Evolutionary conservation across 2,113 vertebrate species (phyloP).

Genomic region (Oryzias celebensis): DNA sequence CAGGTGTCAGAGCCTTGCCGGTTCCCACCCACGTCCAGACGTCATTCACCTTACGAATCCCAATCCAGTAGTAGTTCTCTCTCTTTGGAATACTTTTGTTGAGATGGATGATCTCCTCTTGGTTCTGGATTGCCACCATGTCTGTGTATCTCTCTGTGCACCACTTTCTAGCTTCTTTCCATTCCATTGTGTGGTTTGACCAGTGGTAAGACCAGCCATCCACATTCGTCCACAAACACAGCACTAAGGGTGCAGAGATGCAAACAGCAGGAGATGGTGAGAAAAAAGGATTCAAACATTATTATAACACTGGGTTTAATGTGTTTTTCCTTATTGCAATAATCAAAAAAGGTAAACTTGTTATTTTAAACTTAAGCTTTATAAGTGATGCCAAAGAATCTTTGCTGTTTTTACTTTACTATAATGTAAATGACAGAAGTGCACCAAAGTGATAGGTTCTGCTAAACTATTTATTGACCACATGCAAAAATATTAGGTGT

Average conservation of each 20-base stretch:
- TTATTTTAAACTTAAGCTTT: too few relatives aligned
- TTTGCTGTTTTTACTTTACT: too few relatives aligned
- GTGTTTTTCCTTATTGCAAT: background rate
- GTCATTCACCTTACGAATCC: constrained; percentile 79
- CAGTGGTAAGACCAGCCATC: constrained; percentile 84
- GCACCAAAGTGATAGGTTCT: too few relatives aligned
- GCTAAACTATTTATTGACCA: too few relatives aligned
- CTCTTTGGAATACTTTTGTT: constrained; percentile 72
- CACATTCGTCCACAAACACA: constrained; percentile 57
- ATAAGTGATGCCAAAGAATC: too few relatives aligned
- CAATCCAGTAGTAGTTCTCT: constrained; percentile 86
- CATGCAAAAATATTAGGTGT: too few relatives aligned
- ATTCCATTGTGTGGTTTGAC: constrained; percentile 69
- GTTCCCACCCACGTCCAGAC: constrained; percentile 95
- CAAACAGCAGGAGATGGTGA: background rate
- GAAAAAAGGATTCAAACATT: background rate
- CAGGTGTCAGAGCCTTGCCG: constrained; percentile 75
- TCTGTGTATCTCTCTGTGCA: constrained; percentile 83
- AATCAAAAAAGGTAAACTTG: too few relatives aligned
- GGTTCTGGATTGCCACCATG: constrained; percentile 94
- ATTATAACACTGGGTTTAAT: background rate
- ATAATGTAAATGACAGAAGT: too few relatives aligned
- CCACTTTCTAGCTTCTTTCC: constrained; percentile 78
- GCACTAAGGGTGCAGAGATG: constrained; percentile 61
- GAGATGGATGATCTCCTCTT: constrained; percentile 84